Evolutionary conservation across 1,140 invertebrate species (phyloP).

Genomic region (Oscheius sp.): DNA sequence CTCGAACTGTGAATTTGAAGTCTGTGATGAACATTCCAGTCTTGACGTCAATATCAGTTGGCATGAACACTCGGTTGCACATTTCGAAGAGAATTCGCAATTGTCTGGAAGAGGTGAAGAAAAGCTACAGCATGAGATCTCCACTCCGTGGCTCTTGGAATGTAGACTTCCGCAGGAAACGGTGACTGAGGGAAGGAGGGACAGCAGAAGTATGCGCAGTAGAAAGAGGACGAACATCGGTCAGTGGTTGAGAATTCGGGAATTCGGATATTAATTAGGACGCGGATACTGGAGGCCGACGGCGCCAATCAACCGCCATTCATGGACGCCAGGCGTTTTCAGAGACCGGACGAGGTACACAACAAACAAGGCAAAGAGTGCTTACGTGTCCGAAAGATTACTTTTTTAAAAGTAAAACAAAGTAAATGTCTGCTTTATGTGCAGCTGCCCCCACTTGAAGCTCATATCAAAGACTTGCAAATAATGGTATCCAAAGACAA

Average conservation of each 20-base stretch:
- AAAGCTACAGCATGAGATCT: not conserved
- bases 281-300: too few species aligned
- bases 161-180: not conserved
- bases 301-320: too few species aligned
- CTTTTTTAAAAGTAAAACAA: too few species aligned
- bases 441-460: too few species aligned
- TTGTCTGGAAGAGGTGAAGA: not conserved
- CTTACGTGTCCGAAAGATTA: too few species aligned
- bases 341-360: too few species aligned
- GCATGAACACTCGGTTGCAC: conserved; percentile 15
- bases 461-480: too few species aligned
- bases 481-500: too few species aligned
- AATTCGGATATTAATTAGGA: conserved; percentile 8
- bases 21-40: not conserved
- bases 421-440: too few species aligned
- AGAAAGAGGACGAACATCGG: not conserved
- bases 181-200: not conserved
- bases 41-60: not conserved
- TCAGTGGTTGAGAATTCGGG: not conserved
- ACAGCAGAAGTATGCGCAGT: not conserved
- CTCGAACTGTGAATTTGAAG: not conserved
- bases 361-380: too few species aligned
- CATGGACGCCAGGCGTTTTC: too few species aligned
- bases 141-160: not conserved
- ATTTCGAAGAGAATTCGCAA: conserved; percentile 21